phyloP scores from a whole-genome alignment of 2,113 vertebrate species.

The Oostethus manadensis region DNA sequence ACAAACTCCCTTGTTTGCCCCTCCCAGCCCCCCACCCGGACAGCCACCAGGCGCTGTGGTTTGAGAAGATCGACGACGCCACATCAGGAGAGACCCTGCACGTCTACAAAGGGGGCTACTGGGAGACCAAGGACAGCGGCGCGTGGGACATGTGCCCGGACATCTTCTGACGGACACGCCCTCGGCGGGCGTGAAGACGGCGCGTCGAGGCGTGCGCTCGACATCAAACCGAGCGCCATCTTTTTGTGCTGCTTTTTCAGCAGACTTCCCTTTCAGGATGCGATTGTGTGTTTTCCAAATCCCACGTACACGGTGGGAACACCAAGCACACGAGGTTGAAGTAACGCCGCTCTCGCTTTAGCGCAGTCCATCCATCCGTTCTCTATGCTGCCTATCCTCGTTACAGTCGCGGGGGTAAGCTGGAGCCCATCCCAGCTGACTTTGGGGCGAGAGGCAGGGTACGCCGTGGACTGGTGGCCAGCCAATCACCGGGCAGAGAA shows the following conservation, averaged over 20 bases:
- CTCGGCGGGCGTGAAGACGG: slow-evolving; percentile 3
- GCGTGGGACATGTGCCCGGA: slow-evolving; percentile 84
- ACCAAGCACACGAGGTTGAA: no score
- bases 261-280: slow-evolving; percentile 19
- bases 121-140: slow-evolving; percentile 85
- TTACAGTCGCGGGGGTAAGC: no score
- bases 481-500: no score
- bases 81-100: slow-evolving; percentile 82
- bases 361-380: no score
- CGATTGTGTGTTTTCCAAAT: slow-evolving; percentile 16
- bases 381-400: no score
- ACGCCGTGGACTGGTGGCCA: no score
- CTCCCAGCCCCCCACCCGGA: slow-evolving; percentile 75
- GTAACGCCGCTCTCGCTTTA: background rate
- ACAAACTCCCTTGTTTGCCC: background rate
- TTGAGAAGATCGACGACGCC: slow-evolving; percentile 81
- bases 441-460: no score
- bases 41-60: slow-evolving; percentile 87
- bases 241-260: background rate
- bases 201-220: slow-evolving; percentile 6
- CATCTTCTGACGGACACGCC: slow-evolving; percentile 74
- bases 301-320: slow-evolving; percentile 2
- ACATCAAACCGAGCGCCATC: background rate
- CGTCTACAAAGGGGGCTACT: slow-evolving; percentile 91
- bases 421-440: no score